Evolutionary conservation across 2,888 invertebrate species (phyloP).

Genomic region (Hydrotaea cyrtoneurina): DNA sequence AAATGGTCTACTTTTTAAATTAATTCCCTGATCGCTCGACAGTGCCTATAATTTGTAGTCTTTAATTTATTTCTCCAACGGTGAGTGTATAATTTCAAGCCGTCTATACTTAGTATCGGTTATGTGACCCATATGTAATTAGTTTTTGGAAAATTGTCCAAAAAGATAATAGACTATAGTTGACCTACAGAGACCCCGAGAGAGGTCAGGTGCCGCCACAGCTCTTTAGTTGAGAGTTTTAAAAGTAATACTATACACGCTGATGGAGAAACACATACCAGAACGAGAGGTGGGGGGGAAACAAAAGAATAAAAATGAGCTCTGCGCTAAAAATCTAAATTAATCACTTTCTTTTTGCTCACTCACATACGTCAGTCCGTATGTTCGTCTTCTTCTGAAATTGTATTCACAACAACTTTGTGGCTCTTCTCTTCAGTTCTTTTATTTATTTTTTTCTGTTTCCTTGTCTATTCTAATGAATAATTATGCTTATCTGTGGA

Average conservation of each 20-base stretch:
- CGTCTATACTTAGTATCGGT: neutral
- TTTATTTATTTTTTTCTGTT: neutral
- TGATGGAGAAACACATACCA: neutral
- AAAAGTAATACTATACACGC: too few species aligned
- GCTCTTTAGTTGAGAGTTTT: neutral
- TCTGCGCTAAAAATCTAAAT: constrained; percentile 1
- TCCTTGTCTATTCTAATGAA: neutral
- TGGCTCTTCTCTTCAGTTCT: neutral
- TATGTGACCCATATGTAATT: neutral
- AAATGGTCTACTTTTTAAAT: constrained; percentile 14
- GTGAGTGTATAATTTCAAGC: too few species aligned
- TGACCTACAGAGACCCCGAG: neutral
- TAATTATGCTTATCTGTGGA: constrained; percentile 8
- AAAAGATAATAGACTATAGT: neutral
- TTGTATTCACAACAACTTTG: neutral
- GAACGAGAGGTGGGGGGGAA: neutral
- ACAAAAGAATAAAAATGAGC: neutral
- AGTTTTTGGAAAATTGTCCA: neutral
- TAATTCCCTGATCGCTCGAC: neutral
- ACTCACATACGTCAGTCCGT: neutral
- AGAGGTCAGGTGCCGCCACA: neutral
- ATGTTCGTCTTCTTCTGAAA: neutral
- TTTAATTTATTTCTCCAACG: too few species aligned
- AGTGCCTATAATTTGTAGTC: neutral
- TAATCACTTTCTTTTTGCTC: constrained; percentile 23